These are phyloP conservation scores for Pyrocoelia pectoralis DNA, from an alignment of 2,888 invertebrate species.

Conservation along the genomic window DNA sequence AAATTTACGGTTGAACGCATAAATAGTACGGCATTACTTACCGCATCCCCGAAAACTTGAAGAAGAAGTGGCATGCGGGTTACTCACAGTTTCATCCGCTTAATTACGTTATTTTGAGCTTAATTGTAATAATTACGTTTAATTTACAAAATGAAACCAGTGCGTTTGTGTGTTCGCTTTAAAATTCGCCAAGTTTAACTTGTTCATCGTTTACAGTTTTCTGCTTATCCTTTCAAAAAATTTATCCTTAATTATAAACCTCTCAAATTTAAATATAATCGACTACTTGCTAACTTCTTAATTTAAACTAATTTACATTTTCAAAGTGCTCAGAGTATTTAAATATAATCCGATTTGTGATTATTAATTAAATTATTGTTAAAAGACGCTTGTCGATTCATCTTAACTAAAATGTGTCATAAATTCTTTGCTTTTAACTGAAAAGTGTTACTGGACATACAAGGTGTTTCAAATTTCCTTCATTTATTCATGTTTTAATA, in stretches of 20 bases:
- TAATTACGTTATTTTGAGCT: conserved; percentile 50
- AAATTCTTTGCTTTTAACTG: too few relatives aligned
- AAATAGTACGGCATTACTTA: too few relatives aligned
- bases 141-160: conserved; percentile 49
- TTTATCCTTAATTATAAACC: conserved; percentile 44
- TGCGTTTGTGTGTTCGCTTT: conserved; percentile 35
- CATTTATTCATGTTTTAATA: too few relatives aligned
- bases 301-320: background rate
- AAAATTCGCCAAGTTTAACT: conserved; percentile 43
- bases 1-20: too few relatives aligned
- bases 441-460: too few relatives aligned
- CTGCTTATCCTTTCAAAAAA: conserved; percentile 36
- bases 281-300: conserved; percentile 13
- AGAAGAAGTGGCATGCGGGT: conserved; percentile 43
- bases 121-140: conserved; percentile 49
- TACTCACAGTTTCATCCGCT: conserved; percentile 46
- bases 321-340: too few relatives aligned
- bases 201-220: conserved; percentile 45
- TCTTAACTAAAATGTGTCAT: too few relatives aligned
- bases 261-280: conserved; percentile 39
- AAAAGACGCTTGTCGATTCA: too few relatives aligned
- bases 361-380: too few relatives aligned
- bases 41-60: too few relatives aligned
- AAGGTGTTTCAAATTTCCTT: too few relatives aligned
- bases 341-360: too few relatives aligned